phyloP scores from a whole-genome alignment of 2,113 vertebrate genomes.

The Pyrgilauda ruficollis region DNA sequence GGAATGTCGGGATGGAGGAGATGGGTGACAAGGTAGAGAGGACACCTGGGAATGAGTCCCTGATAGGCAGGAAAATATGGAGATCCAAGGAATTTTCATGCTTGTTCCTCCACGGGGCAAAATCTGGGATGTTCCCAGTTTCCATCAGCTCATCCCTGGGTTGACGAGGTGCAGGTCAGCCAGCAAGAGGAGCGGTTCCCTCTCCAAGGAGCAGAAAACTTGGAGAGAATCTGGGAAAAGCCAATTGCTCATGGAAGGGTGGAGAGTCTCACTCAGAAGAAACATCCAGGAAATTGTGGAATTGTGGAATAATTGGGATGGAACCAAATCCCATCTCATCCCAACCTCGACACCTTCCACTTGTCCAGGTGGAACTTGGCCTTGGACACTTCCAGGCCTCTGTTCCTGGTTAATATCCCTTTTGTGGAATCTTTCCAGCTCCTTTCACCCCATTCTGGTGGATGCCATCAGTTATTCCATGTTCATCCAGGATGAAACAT shows the following conservation, averaged over 20 bases:
- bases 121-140: not conserved
- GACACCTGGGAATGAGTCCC: not conserved
- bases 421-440: not conserved
- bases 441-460: accelerated
- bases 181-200: accelerated
- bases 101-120: not conserved
- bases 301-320: not conserved
- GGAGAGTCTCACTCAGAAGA: not conserved
- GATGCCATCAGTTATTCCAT: not conserved
- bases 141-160: not conserved
- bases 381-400: not conserved
- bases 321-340: not conserved
- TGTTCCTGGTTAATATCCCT: not conserved
- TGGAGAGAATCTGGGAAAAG: not conserved
- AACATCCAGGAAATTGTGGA: not conserved
- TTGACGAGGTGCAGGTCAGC: not conserved
- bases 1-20: accelerated
- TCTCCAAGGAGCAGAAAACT: not conserved
- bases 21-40: not conserved
- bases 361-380: not conserved
- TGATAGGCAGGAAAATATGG: not conserved
- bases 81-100: not conserved
- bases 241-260: not conserved
- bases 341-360: accelerated
- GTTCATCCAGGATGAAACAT: not conserved